Conservation (phyloP, 2,113 vertebrate species). For the Etheostoma cragini region DNA sequence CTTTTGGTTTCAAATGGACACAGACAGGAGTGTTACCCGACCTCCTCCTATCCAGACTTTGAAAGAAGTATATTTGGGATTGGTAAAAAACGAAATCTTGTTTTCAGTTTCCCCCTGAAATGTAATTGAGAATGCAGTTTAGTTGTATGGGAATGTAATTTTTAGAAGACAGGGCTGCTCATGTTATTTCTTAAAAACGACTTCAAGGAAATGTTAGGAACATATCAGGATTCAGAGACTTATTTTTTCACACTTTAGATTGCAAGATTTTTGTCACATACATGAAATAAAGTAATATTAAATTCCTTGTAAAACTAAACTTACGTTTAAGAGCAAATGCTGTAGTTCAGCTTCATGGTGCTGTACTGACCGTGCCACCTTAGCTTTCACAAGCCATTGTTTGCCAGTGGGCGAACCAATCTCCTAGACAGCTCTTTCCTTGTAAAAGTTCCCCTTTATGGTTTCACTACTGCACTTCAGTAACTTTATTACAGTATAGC, state of each 20-base stretch:
- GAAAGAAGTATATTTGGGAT: no score
- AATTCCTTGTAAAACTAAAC: constrained; percentile 15
- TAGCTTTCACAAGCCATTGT: constrained; percentile 61
- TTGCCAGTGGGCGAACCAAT: constrained; percentile 83
- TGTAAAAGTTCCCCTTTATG: constrained; percentile 92
- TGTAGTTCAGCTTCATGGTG: constrained; percentile 19
- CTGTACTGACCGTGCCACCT: constrained; percentile 48
- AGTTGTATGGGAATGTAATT: no score
- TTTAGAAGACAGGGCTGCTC: no score
- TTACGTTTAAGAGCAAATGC: constrained; percentile 16
- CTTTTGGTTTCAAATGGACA: no score
- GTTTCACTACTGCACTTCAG: constrained; percentile 92
- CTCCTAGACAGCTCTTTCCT: constrained; percentile 86
- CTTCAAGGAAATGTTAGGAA: background rate
- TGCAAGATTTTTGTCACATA: background rate
- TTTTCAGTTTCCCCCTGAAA: no score
- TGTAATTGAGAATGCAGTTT: no score
- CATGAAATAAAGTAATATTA: constrained; percentile 17
- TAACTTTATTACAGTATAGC: constrained; percentile 97
- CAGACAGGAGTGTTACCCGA: no score
- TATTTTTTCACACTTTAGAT: background rate
- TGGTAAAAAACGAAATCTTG: no score
- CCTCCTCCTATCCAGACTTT: no score
- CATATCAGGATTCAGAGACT: background rate
- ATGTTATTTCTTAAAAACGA: background rate